Base-by-base conservation (phyloP, 2,113 vertebrate genomes). In the Xenopus borealis region DNA sequence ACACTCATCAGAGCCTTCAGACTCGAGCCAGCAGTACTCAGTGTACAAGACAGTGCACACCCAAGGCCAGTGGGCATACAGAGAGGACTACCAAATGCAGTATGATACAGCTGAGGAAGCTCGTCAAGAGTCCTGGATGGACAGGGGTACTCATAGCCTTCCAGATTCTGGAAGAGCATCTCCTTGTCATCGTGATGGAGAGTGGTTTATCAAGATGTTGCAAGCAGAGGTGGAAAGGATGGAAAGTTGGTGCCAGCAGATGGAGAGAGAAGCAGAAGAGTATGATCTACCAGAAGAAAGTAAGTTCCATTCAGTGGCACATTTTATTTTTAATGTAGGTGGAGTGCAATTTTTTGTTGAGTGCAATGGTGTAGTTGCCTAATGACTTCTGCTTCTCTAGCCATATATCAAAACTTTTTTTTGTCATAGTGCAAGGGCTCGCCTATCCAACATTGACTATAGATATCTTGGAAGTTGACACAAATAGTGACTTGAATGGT, bases 21-120 rank as follows among this genome's bases (percentile, higher is more conserved):
- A 98, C 85, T 92, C 94, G 12, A 90, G 93, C 1, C 89, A 93
- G 80, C 95, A 95, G 86, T 96, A 94, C 79, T 89, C 93, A 0
- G 96, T 98, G 81, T 97, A 95, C 89, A 95, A 96, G 80, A 98
- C 96, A 0, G 96, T 99, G 82, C 96, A 98, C 90, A 98, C 96
- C 0, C 96, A 99, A 85, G 95, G 96, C 69, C 95, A 98, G 83
- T 98, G 96, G 96, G 94, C 94, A 13, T 97, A 98, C 89, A 92
- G 94, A 66, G 96, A 98, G 86, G 95, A 96, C 78, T 92, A 95
- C 85, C 94, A 97, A 84, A 90, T 93, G 80, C 92, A 94, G 85
- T 98, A 95, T 11, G 89, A 93, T 74, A 86, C 91, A 0, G 90
- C 94, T 70, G 91, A 92, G 78, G 87, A 90, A 82, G 85, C 87